Conservation (phyloP, 2,888 invertebrate species). For the Phymatocera aterrima region DNA sequence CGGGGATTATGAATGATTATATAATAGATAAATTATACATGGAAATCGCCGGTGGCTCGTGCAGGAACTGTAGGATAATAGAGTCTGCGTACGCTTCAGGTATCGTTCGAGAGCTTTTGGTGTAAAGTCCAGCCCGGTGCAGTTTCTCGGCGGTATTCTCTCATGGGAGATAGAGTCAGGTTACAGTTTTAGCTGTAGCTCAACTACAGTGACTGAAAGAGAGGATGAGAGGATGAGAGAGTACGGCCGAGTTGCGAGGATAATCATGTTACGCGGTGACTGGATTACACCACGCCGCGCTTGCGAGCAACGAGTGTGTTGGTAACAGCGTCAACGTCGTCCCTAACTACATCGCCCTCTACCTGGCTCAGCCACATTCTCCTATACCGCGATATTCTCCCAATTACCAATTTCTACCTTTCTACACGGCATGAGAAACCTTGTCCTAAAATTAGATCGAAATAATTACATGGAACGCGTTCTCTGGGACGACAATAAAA, state of each 20-base stretch:
- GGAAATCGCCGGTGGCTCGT: neutral
- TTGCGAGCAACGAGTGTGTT: slow-evolving; percentile 57
- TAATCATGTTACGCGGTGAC: slow-evolving; percentile 71
- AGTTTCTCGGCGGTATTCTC: slow-evolving; percentile 18
- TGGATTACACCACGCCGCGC: slow-evolving; percentile 71
- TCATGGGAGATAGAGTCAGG: slow-evolving; percentile 35
- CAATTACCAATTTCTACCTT: slow-evolving; percentile 29
- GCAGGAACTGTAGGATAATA: neutral
- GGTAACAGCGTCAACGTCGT: slow-evolving; percentile 48
- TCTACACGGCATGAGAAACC: neutral
- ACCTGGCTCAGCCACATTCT: slow-evolving; percentile 43
- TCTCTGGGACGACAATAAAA: neutral
- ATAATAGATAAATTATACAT: neutral
- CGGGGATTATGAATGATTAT: neutral
- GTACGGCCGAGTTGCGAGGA: slow-evolving; percentile 65
- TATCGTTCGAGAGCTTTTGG: slow-evolving; percentile 6
- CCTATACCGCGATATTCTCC: neutral
- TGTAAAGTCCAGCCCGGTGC: neutral
- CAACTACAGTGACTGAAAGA: slow-evolving; percentile 2
- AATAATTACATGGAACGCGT: neutral
- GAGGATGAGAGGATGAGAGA: slow-evolving; percentile 45
- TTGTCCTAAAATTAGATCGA: neutral
- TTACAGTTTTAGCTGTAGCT: slow-evolving; percentile 6
- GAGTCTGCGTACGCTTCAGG: neutral
- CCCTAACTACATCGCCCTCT: slow-evolving; percentile 52